Base-by-base conservation (phyloP, 2,797 vertebrate species). In the Gambelia wislizenii region DNA sequence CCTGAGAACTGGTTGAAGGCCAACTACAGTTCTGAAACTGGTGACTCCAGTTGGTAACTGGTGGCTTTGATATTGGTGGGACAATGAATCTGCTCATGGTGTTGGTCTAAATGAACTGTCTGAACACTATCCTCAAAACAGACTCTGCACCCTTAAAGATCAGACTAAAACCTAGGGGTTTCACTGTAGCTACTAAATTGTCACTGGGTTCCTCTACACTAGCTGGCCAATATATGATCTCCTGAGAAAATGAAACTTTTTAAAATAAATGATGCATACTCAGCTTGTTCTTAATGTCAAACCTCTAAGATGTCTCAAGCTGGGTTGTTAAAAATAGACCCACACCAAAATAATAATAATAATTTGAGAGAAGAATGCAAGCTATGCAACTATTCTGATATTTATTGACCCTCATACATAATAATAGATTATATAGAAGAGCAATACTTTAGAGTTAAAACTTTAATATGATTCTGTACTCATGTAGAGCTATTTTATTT, bases 301-400 rank as follows among this genome's bases (percentile, higher is more conserved):
- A 67, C 87, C 80, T 76, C 64, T 85, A 82, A n/a, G 83, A 69
- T 64, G 86, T 56, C 1, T 72, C 92, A 91, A 36, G 16, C 2
- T 30, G 18, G 25, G 30, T 54, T 33, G 18, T 67, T 70, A 44
- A 54, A 39, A 54, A 56, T 44, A 8, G 3, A 39, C n/a, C 20
- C 16, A 33, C 12, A 18, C 25, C 47, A 49, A 49, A 49, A 33
- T n/a, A n/a, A n/a, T n/a, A 33, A 18, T 27, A 44, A 47, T n/a
- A 14, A 47, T 36, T 52, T 44, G 36, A 81, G 12, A 72, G 64
- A 44, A 87, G 6, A 59, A 82, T 36, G 30, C 30, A 81, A 78
- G n/a, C 7, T 20, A 22, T 61, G 30, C 12, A 74, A 47, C 61
- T 74, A 72, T 75, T 82, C 39, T 47, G 44, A 72, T 61, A 82